These are phyloP conservation scores for Rhea americana DNA, from an alignment of 2,113 vertebrate genomes.

Conservation along the genomic window DNA sequence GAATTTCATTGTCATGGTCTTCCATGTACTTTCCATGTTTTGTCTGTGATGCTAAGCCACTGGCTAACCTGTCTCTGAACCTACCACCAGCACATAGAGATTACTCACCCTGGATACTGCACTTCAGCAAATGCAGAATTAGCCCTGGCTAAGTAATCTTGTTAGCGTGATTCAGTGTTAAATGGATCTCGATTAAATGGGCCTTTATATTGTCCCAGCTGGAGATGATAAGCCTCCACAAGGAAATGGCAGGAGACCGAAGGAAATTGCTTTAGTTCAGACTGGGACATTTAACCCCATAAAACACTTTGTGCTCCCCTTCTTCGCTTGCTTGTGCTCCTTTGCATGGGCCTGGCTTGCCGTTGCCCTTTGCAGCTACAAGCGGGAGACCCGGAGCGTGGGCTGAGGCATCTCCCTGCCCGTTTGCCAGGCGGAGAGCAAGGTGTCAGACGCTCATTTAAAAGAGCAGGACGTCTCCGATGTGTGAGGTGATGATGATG, in stretches of 20 bases:
- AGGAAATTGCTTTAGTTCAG: constrained; percentile 71
- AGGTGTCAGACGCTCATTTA: background rate
- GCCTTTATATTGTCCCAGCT: constrained; percentile 73
- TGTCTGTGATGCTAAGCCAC: constrained; percentile 55
- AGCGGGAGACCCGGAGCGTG: background rate
- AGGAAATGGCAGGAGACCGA: constrained; percentile 68
- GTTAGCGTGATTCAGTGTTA: constrained; percentile 74
- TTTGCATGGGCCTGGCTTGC: background rate
- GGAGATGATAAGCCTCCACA: constrained; percentile 71
- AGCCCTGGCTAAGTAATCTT: constrained; percentile 66
- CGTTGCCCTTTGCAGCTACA: background rate
- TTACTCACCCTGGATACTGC: constrained; percentile 65
- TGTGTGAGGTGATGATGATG: background rate
- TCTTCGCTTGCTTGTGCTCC: background rate
- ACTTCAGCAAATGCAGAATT: constrained; percentile 63
- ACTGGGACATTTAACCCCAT: constrained; percentile 66
- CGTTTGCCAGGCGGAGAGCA: background rate
- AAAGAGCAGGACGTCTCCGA: background rate
- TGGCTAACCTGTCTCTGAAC: constrained; percentile 65
- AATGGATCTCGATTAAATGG: constrained; percentile 74
- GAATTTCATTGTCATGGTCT: constrained; percentile 39
- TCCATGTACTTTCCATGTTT: constrained; percentile 54
- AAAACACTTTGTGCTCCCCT: constrained; percentile 11
- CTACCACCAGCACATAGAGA: constrained; percentile 49
- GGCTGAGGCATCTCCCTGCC: background rate